phyloP scores from a whole-genome alignment of 2,113 vertebrate species.

The Rhinolophus ferrumequinum region DNA sequence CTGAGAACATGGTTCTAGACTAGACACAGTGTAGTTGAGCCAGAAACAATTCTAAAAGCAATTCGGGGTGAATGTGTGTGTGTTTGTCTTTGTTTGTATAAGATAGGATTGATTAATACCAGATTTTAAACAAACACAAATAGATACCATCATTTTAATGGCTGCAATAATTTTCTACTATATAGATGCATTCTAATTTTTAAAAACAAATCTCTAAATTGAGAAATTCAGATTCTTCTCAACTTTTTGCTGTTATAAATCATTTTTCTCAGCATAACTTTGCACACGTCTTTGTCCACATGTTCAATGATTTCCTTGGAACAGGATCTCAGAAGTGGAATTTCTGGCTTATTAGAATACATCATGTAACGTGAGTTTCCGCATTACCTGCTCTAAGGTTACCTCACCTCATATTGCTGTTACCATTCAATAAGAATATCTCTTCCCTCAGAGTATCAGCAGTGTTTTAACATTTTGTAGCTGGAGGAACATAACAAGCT shows the following conservation, averaged over 20 bases:
- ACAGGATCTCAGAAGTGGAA: not conserved
- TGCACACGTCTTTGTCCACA: not conserved
- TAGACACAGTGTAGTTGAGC: not conserved
- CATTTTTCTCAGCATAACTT: not conserved
- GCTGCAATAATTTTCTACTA: not conserved
- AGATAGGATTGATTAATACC: not conserved
- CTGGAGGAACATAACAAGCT: not conserved
- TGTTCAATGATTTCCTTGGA: not conserved
- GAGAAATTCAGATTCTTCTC: not conserved
- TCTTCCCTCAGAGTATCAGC: not conserved
- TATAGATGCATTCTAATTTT: not conserved
- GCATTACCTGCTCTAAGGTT: not conserved
- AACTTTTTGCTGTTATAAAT: not conserved
- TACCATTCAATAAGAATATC: not conserved
- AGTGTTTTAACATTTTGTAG: conserved; percentile 21
- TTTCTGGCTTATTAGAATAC: not conserved
- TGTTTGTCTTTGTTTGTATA: not conserved
- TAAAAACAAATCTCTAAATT: not conserved
- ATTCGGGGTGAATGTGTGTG: not conserved
- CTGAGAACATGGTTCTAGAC: not conserved
- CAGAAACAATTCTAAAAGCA: not conserved
- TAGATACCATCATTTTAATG: not conserved
- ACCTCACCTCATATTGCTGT: not conserved
- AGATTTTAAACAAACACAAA: not conserved
- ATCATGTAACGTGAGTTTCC: not conserved